Conservation (phyloP, 2,797 vertebrate genomes). For the Glyptemys insculpta region DNA sequence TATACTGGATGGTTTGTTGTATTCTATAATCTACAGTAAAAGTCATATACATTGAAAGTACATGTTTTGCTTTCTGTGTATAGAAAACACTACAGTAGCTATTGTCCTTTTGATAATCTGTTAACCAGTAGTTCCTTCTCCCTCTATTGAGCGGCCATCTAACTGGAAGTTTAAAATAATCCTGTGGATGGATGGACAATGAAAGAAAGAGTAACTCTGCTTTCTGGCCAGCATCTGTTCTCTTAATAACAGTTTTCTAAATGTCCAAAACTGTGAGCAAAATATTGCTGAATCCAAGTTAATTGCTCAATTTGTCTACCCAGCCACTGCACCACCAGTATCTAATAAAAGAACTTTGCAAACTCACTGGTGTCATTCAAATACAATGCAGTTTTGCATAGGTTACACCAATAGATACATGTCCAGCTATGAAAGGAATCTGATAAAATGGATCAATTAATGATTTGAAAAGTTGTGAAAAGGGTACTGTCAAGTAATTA, state of each 20-base stretch:
- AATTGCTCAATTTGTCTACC: background rate
- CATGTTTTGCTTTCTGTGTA: accelerated
- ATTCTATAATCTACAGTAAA: background rate
- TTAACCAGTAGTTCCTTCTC: background rate
- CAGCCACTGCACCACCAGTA: background rate
- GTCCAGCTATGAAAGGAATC: background rate
- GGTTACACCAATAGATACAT: background rate
- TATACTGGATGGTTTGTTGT: background rate
- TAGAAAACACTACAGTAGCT: accelerated
- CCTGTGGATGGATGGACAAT: background rate
- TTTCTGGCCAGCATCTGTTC: background rate
- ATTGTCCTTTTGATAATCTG: background rate
- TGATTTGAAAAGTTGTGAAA: background rate
- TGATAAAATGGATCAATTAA: background rate
- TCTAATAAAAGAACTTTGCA: background rate
- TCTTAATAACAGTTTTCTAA: background rate
- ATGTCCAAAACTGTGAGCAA: background rate
- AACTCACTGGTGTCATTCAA: background rate
- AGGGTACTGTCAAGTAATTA: accelerated
- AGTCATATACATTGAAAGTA: background rate
- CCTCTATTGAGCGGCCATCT: accelerated
- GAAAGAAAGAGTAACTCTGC: background rate
- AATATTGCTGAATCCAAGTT: background rate
- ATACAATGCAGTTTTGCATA: background rate
- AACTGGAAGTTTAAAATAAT: background rate